Evolutionary conservation across 2,797 vertebrate genomes (phyloP).

Genomic region (Podarcis lilfordi): DNA sequence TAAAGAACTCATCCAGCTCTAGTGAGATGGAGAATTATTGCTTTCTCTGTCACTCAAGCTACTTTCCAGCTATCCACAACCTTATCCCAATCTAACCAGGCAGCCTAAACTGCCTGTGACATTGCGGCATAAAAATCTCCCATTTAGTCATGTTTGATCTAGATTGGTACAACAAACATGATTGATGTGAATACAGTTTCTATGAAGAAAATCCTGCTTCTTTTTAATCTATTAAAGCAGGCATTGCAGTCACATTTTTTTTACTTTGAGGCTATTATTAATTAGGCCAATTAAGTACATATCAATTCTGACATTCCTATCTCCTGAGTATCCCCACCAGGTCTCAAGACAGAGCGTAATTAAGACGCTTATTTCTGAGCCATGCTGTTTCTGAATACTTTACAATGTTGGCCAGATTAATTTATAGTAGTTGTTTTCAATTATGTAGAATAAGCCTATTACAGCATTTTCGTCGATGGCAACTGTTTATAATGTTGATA

Average conservation of each 20-base stretch:
- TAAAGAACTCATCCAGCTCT: conserved; percentile 21
- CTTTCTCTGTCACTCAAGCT: conserved; percentile 15
- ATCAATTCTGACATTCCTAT: conserved; percentile 43
- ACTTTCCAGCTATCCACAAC: background rate
- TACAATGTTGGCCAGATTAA: conserved; percentile 22
- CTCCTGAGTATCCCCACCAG: conserved; percentile 31
- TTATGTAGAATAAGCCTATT: conserved; percentile 12
- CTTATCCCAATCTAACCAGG: conserved; percentile 4
- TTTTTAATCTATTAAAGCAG: conserved; percentile 34
- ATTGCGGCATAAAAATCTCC: background rate
- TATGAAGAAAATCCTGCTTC: conserved; percentile 12
- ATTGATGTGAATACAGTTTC: conserved; percentile 18
- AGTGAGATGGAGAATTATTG: conserved; percentile 19
- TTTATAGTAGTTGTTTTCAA: conserved; percentile 23
- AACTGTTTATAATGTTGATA: background rate
- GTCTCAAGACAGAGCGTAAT: conserved; percentile 39
- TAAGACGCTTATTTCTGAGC: conserved; percentile 41
- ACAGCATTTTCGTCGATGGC: background rate
- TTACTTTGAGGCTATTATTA: conserved; percentile 38
- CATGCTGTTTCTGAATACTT: conserved; percentile 31
- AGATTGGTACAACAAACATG: conserved; percentile 17
- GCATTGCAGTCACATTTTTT: conserved; percentile 16
- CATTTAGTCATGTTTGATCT: conserved; percentile 26
- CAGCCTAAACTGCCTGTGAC: background rate
- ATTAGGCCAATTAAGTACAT: conserved; percentile 44